Base-by-base conservation (phyloP, 1,140 invertebrate species). In the Microplitis demolitor region DNA sequence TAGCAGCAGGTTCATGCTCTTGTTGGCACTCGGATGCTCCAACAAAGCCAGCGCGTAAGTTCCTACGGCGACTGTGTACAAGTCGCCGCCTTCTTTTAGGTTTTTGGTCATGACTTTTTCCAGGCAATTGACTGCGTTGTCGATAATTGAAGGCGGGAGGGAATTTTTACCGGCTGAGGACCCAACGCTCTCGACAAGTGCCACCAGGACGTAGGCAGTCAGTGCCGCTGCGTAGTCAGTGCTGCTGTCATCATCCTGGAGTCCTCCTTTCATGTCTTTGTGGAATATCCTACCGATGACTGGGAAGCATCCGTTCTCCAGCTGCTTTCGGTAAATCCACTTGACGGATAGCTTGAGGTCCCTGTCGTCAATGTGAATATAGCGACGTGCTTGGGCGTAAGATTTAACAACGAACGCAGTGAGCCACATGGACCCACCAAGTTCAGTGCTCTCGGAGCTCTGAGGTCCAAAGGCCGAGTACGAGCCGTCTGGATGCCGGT, bases 361-460 rank as follows among this genome's bases (percentile, higher is more conserved):
- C 3, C 83, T 80, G 69, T 89, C 84, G 74, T 95, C 93, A n/a
- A 95, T 89, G 69, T 89, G 88, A 71, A 94, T 92, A 74, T 90
- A 90, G 0, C 82, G 77, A 31, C 87, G 85, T 1, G 93, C 92
- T 77, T 92, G 89, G 4, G 89, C 88, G 75, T 95, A 90, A 3
- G 93, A 93, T 76, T 91, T 91, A 0, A 95, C 85, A 9, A 94
- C 92, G 83, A 95, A 96, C 0, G 94, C 93, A 0, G 94, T 96
- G n/a, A 96, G 85, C 91, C 94, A 96, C 53, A 92, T 93, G 13
- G 93, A 95, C 0, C 94, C 92, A 3, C 83, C 39, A 0, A 45
- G 6, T 45, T 45, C 39, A 24, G 24, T 81, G 1, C 83, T 78
- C 62, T 93, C 92, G 0, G 85, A 80, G 51, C 89, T 84, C 8